Evolutionary conservation across 1,140 invertebrate genomes (phyloP).

Genomic region (Bombus sylvicola): DNA sequence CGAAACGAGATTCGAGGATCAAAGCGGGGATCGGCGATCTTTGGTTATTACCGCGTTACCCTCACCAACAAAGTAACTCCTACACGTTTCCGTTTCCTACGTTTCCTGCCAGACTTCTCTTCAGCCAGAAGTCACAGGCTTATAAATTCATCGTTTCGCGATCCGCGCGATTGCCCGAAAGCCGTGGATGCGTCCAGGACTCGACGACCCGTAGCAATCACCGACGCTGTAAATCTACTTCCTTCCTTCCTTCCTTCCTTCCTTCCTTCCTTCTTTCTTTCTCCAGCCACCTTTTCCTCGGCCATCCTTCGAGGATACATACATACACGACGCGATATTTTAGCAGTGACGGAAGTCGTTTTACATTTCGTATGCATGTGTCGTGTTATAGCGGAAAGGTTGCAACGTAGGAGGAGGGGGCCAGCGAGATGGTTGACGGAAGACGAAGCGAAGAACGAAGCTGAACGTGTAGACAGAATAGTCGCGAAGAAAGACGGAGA

Average conservation of each 20-base stretch:
- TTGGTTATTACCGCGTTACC: conserved; percentile 33
- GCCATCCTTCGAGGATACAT: conserved; percentile 16
- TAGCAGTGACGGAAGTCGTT: conserved; percentile 43
- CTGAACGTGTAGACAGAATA: conserved; percentile 6
- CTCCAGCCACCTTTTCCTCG: not conserved
- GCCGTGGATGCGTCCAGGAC: conserved; percentile 15
- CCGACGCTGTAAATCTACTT: not conserved
- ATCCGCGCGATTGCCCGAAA: conserved; percentile 1
- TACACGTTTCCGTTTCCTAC: not conserved
- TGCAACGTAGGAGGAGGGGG: not conserved
- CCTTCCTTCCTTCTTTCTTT: not conserved
- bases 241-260: conserved; percentile 24
- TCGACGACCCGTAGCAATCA: conserved; percentile 35
- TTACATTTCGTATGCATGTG: conserved; percentile 72
- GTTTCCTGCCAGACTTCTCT: not conserved
- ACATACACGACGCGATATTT: conserved; percentile 54
- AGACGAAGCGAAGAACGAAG: conserved; percentile 3
- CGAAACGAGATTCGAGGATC: conserved; percentile 9
- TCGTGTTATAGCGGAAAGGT: conserved; percentile 23
- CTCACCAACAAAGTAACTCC: conserved; percentile 17
- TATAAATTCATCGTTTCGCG: conserved; percentile 38
- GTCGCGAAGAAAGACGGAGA: not conserved
- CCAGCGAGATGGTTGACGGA: not conserved
- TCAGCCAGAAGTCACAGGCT: conserved; percentile 9
- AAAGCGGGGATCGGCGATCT: not conserved